Evolutionary conservation across 2,888 invertebrate species (phyloP).

Genomic region (Lasioglossum calceatum): DNA sequence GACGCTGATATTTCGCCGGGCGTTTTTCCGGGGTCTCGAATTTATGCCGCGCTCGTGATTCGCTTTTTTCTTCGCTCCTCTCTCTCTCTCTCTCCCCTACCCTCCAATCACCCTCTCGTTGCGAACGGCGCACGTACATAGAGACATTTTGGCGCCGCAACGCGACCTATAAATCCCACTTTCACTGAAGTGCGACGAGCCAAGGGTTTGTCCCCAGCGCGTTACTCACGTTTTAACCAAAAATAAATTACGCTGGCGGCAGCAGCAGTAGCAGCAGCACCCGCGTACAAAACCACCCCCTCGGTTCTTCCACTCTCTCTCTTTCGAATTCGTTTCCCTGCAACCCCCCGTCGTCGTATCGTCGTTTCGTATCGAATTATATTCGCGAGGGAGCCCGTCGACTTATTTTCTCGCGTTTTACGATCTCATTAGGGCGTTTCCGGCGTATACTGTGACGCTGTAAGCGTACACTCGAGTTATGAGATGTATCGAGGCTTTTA

Average conservation of each 20-base stretch:
- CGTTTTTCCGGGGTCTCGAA: conserved; percentile 41
- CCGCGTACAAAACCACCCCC: conserved; percentile 14
- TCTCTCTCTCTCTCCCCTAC: background rate
- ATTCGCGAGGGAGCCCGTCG: background rate
- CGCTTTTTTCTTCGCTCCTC: conserved; percentile 13
- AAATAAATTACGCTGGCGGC: conserved; percentile 63
- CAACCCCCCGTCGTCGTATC: background rate
- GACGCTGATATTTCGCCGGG: conserved; percentile 30
- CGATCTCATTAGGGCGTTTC: conserved; percentile 42
- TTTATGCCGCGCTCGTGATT: conserved; percentile 43
- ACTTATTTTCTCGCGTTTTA: conserved; percentile 43
- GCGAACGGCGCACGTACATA: conserved; percentile 19
- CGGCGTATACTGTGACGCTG: background rate
- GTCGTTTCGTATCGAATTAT: conserved; percentile 24
- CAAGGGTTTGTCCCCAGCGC: conserved; percentile 44
- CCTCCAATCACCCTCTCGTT: conserved; percentile 30
- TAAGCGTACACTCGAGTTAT: background rate
- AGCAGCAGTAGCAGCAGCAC: background rate
- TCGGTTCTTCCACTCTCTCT: conserved; percentile 2
- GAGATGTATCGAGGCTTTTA: background rate
- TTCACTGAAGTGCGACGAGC: conserved; percentile 64
- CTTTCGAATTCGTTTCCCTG: conserved; percentile 10
- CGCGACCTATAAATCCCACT: conserved; percentile 76
- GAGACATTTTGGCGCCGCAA: conserved; percentile 69
- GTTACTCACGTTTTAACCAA: conserved; percentile 68